Conservation (phyloP, 30 jellyfish, hydroid and myxozoan genomes). For the Rhopilema esculentum region DNA sequence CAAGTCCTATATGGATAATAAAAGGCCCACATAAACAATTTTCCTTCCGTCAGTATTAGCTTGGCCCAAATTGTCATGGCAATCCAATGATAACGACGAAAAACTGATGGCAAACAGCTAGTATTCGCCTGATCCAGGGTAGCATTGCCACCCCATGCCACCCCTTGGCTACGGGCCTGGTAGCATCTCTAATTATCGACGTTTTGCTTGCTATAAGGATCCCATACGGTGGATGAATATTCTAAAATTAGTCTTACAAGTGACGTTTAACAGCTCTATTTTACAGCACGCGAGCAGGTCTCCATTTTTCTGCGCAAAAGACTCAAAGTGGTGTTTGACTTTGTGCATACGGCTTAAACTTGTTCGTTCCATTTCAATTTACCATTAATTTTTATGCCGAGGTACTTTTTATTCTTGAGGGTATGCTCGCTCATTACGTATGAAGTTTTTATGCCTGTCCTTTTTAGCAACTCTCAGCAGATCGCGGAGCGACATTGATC, state of each 20-base stretch:
- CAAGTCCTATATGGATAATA: no score
- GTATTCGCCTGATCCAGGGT: neutral
- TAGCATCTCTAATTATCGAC: neutral
- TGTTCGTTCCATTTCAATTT: slow-evolving; percentile 26
- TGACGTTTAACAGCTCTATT: slow-evolving; percentile 15
- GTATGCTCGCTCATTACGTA: slow-evolving; percentile 36
- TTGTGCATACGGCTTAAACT: slow-evolving; percentile 23
- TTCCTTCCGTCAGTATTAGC: no score
- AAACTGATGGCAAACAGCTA: neutral
- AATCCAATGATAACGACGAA: no score
- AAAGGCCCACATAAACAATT: no score
- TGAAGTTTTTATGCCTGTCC: slow-evolving; percentile 3
- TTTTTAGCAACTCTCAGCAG: no score
- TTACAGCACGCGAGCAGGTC: slow-evolving; percentile 41
- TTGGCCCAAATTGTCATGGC: no score
- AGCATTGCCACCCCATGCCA: neutral
- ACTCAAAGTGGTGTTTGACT: slow-evolving; percentile 50
- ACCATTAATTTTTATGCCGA: neutral
- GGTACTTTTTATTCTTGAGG: slow-evolving; percentile 31
- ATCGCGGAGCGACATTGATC: slow-evolving; percentile 28
- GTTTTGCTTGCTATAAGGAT: neutral
- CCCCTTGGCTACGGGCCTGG: neutral
- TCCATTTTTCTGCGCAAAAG: slow-evolving; percentile 39
- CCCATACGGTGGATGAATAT: neutral
- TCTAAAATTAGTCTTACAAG: slow-evolving; percentile 44